Conservation (phyloP, 2,888 invertebrate genomes). For the Lepidochitona cinerea region DNA sequence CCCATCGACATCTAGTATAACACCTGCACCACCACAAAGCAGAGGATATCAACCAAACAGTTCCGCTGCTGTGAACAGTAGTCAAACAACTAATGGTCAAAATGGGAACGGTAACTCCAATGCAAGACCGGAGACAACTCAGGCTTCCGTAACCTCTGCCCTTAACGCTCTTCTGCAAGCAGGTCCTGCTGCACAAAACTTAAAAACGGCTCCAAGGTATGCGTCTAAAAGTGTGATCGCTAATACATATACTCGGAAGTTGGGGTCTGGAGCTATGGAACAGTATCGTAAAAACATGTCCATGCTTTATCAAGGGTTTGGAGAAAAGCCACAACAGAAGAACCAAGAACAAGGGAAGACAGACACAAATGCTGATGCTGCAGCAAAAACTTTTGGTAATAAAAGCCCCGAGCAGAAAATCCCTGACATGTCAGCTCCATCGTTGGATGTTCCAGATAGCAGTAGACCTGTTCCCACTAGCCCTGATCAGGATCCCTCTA, state of each 20-base stretch:
- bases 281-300: slow-evolving; percentile 63
- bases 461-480: background rate
- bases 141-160: background rate
- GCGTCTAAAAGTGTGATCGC: slow-evolving; percentile 69
- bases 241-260: slow-evolving; percentile 66
- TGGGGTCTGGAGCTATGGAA: slow-evolving; percentile 55
- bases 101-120: background rate
- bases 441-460: background rate
- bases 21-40: background rate
- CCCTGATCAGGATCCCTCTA: background rate
- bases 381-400: background rate
- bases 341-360: background rate
- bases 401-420: background rate
- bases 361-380: background rate
- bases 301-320: slow-evolving; percentile 44
- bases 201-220: slow-evolving; percentile 45
- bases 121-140: background rate
- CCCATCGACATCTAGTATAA: background rate
- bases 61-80: background rate
- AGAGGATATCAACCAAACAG: background rate
- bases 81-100: background rate
- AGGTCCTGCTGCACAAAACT: background rate
- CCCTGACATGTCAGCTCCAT: background rate
- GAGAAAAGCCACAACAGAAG: background rate
- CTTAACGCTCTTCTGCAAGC: background rate